phyloP scores from a whole-genome alignment of 2,113 vertebrate genomes.

The Rhea pennata region DNA sequence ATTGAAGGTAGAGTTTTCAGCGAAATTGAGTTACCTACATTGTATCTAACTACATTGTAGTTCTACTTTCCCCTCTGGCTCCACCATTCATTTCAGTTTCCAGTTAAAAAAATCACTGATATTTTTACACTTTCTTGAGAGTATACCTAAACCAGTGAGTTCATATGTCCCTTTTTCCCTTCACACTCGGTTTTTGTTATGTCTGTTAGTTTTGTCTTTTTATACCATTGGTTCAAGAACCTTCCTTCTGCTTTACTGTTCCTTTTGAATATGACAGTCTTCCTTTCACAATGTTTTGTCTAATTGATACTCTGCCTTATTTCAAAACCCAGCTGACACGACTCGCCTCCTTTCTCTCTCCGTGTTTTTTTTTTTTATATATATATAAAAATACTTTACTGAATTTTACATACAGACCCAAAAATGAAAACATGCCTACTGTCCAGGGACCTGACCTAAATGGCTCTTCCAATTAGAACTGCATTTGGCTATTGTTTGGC shows the following conservation, averaged over 20 bases:
- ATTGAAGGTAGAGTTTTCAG: fast-evolving
- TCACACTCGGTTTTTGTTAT: not conserved
- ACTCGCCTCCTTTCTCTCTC: not conserved
- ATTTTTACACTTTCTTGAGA: not conserved
- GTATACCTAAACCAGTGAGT: fast-evolving
- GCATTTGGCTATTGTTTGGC: not conserved
- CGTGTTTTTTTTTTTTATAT: not conserved
- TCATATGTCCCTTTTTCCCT: not conserved
- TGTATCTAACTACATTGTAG: fast-evolving
- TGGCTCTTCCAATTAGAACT: not conserved
- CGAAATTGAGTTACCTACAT: not conserved
- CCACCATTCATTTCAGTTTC: not conserved
- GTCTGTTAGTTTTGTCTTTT: not conserved
- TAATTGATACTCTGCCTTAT: not conserved
- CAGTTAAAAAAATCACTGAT: not conserved
- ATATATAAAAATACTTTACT: not conserved
- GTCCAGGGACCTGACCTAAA: not conserved
- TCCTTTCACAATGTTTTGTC: not conserved
- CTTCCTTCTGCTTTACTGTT: fast-evolving
- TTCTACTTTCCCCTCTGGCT: not conserved
- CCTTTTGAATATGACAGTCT: not conserved
- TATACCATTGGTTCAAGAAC: not conserved
- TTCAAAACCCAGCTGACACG: not conserved
- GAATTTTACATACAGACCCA: not conserved
- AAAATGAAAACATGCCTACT: not conserved